A percentile compares a stretch with the other conserved stretches of the same genome.
These are phyloP conservation scores for Hirtodrosophila cameraria DNA, from an alignment of 2,888 invertebrate species.

Conservation along the genomic window DNA sequence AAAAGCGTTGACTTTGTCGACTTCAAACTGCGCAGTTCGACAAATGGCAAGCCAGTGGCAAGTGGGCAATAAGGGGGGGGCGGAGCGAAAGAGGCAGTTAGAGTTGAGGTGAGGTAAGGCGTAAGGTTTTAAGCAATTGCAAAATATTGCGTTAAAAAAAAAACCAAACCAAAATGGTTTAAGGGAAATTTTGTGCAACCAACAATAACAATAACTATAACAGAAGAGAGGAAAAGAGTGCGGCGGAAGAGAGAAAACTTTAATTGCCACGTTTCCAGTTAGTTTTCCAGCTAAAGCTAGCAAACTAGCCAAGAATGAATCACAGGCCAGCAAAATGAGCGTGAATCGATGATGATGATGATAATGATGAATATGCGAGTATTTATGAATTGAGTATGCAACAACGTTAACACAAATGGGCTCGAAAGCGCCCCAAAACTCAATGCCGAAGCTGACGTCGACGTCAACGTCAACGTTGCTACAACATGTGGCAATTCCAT, in stretches of 20 bases:
- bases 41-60: slow-evolving; percentile 25
- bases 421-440: slow-evolving; percentile 31
- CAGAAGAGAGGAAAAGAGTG: too few species aligned
- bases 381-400: slow-evolving; percentile 10
- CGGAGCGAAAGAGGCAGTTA: too few species aligned
- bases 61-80: not conserved
- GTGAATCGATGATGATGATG: slow-evolving; percentile 42
- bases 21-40: slow-evolving; percentile 62
- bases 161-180: slow-evolving; percentile 23
- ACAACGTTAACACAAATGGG: slow-evolving; percentile 13
- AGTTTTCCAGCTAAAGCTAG: slow-evolving; percentile 29
- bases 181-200: slow-evolving; percentile 39
- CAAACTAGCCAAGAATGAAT: slow-evolving; percentile 38
- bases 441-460: slow-evolving; percentile 36
- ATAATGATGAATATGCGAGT: slow-evolving; percentile 5
- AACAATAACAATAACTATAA: not conserved
- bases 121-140: slow-evolving; percentile 28
- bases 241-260: slow-evolving; percentile 10
- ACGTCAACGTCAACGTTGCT: slow-evolving; percentile 13
- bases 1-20: slow-evolving; percentile 58
- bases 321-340: slow-evolving; percentile 17
- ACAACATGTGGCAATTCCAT: slow-evolving; percentile 61
- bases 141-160: slow-evolving; percentile 39
- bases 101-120: not conserved
- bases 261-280: slow-evolving; percentile 49